Evolutionary conservation across 2,888 invertebrate genomes (phyloP).

Genomic region (Heteropelma amictum): DNA sequence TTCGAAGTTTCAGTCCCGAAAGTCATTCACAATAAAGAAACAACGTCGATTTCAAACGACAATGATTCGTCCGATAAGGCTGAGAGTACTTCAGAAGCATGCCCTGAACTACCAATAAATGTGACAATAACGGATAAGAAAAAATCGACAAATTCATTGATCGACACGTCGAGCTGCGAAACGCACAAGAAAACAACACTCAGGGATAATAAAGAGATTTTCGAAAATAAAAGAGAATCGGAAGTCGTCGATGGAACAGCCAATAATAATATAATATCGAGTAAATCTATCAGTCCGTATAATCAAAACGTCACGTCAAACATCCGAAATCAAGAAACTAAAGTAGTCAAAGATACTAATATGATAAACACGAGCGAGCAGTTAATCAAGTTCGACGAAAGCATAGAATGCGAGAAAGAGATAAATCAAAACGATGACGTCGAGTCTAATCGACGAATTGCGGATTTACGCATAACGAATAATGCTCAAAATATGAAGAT

Average conservation of each 20-base stretch:
- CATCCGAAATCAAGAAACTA: conserved; percentile 61
- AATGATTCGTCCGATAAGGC: conserved; percentile 69
- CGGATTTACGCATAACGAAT: conserved; percentile 69
- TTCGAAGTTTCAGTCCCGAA: conserved; percentile 73
- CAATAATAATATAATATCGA: conserved; percentile 65
- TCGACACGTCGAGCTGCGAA: conserved; percentile 54
- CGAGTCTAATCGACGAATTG: conserved; percentile 54
- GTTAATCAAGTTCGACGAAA: conserved; percentile 71
- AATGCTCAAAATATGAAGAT: conserved; percentile 71
- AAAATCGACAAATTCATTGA: conserved; percentile 57
- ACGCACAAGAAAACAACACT: conserved; percentile 54
- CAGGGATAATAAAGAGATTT: conserved; percentile 62
- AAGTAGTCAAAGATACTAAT: conserved; percentile 64
- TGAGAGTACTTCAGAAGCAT: conserved; percentile 66
- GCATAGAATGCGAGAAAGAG: conserved; percentile 64
- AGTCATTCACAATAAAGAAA: conserved; percentile 67
- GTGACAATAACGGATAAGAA: conserved; percentile 74
- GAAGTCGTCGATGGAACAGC: conserved; percentile 61
- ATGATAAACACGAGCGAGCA: conserved; percentile 67
- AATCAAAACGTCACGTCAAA: conserved; percentile 62
- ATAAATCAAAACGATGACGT: conserved; percentile 69
- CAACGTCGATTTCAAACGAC: conserved; percentile 65
- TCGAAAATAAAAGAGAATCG: conserved; percentile 48
- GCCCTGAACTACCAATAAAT: conserved; percentile 70
- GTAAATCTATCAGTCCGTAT: conserved; percentile 59